Percentiles rank a stretch among this genome's conserved stretches.
These are phyloP conservation scores for Drosophila cracens DNA, from an alignment of 2,888 invertebrate species.

Conservation along the genomic window DNA sequence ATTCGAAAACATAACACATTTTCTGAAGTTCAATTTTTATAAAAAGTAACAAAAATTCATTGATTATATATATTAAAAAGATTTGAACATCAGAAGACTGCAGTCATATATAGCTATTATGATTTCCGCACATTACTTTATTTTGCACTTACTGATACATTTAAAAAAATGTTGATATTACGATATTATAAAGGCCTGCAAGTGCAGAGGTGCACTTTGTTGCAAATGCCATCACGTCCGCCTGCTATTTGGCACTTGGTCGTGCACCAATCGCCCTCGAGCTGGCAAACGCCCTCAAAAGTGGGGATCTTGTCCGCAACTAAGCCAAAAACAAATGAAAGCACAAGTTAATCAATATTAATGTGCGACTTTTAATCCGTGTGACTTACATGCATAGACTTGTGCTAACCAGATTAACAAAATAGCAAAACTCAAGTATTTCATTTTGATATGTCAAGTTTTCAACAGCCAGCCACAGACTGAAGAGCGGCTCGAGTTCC, in stretches of 20 bases:
- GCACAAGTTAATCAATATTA: constrained; percentile 8
- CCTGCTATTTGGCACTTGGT: constrained; percentile 70
- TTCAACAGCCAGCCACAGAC: constrained; percentile 33
- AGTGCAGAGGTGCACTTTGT: constrained; percentile 69
- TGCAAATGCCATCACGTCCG: constrained; percentile 76
- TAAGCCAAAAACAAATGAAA: constrained; percentile 13
- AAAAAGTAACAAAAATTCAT: neutral
- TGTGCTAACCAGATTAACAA: constrained; percentile 46
- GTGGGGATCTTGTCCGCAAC: constrained; percentile 54
- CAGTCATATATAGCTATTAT: neutral
- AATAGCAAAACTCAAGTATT: constrained; percentile 43
- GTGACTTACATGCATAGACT: constrained; percentile 45
- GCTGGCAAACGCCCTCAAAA: constrained; percentile 65
- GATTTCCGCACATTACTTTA: neutral
- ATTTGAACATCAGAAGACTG: neutral
- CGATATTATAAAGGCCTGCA: constrained; percentile 65
- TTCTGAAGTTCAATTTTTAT: neutral
- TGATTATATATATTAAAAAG: neutral
- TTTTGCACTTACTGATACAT: neutral
- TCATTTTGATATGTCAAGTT: constrained; percentile 48
- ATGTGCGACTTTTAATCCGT: neutral
- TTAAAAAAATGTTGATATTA: neutral
- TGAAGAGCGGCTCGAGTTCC: constrained; percentile 27
- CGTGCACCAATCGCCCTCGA: constrained; percentile 71
- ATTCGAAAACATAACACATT: neutral